Base-by-base conservation (phyloP, 2,113 vertebrate species). In the Charina bottae region DNA sequence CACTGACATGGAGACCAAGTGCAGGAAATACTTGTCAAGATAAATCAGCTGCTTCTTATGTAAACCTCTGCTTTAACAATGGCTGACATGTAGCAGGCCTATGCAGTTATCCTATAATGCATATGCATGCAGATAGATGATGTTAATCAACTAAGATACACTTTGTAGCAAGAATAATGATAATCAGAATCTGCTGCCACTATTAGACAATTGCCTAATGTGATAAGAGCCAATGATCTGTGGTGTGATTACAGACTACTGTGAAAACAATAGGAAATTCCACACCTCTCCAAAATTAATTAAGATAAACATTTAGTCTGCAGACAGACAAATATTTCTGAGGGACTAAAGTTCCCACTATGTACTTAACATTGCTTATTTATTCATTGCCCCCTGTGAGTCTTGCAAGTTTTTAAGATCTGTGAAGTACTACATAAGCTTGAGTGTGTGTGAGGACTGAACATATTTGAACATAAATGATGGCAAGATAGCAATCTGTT, bases 171-270 rank as follows among this genome's bases (percentile, higher is more conserved):
- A 78, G 55, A 83, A 84, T 83, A 56, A 83, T 59, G 72, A 24
- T 56, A 58, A 59, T 84, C 55, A 84, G 23, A 58, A 46, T 83
- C 33, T 26, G 83, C 21, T 90, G 54, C 6, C 37, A 21, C 55
- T 84, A 15, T 59, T 84, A 84, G 78, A 83, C 23, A 90, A 90
- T 59, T 58, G 72, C 15, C 64, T 89, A 19, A 89, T 83, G 24
- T 83, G 55, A 90, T 84, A 58, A 49, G 54, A 90, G 33, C 13
- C 54, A 90, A 54, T 83, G 89, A 90, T 58, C 37, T 46, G 55
- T 83, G 33, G 23, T 90, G 54, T 83, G 59, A 64, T 88, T 83
- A 58, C 68, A 28, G 89, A 90, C 33, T 59, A 84, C 46, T 90
- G 72, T 55, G 33, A 42, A 28, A 90, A 83, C 54, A 59, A 17